Evolutionary conservation across 1,140 invertebrate species (phyloP).

Genomic region (Platyscapa corneri): DNA sequence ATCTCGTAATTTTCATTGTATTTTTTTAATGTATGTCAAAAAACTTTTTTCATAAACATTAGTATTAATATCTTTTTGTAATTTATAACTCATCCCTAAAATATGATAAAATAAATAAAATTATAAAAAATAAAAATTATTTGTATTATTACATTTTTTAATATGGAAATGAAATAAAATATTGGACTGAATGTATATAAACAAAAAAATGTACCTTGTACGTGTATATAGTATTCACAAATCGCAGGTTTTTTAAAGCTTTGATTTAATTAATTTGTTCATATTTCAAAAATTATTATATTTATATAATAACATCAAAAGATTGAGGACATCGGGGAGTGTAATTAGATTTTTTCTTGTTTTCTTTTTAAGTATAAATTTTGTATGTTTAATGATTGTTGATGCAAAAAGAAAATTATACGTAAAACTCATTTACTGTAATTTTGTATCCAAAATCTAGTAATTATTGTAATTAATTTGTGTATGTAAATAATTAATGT

Average conservation of each 20-base stretch:
- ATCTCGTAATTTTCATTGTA: neutral
- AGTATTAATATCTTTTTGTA: conserved; percentile 11
- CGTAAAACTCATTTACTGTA: neutral
- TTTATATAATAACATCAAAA: conserved; percentile 9
- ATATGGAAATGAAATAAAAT: neutral
- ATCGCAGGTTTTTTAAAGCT: conserved; percentile 19
- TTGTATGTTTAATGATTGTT: conserved; percentile 41
- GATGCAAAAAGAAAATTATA: conserved; percentile 19
- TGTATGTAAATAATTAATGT: too few relatives aligned
- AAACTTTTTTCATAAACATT: neutral
- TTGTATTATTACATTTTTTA: neutral
- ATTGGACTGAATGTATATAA: conserved; percentile 21
- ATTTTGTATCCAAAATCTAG: conserved; percentile 10
- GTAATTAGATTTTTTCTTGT: neutral
- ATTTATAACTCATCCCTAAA: neutral
- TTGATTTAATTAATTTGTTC: conserved; percentile 11
- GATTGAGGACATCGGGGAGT: too few relatives aligned
- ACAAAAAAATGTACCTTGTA: neutral
- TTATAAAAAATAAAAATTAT: neutral
- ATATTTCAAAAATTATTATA: conserved; percentile 17
- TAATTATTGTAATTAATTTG: too few relatives aligned
- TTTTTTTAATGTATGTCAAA: conserved; percentile 48
- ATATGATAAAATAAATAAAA: neutral
- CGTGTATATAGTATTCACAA: conserved; percentile 18
- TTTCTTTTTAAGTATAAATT: conserved; percentile 21